Base-by-base conservation (phyloP, 2,888 invertebrate species). In the Polydrusus pterygomalis region DNA sequence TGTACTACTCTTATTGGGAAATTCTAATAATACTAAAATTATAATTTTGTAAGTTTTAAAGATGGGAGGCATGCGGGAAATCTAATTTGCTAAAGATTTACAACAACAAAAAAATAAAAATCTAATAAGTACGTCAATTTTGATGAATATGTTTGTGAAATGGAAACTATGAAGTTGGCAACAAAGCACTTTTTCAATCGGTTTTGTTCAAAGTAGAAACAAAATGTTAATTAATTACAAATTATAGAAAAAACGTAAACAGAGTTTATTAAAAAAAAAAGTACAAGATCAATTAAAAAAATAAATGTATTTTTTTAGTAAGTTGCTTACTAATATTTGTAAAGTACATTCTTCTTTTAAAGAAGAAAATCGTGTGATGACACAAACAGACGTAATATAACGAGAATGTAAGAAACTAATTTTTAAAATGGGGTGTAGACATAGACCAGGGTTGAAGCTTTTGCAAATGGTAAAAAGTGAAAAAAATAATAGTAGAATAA, bases 241-340 rank as follows among this genome's bases (percentile, higher is more conserved):
- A 54, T n/a, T 51, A 38, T 58, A 64, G 30, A 49, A 49, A 47
- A 64, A 64, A 64, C 34, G 64, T 25, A 45, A 47, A 7, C 15
- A 49, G 34, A 49, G 49, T 64, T 64, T 47, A 63, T 49, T 64
- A 17, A 60, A 40, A 60, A 58, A 15, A 49, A 64, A 30, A 47
- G 8, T 64, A 64, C 64, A 64, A 64, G 40, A 47, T 63, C 20
- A 64, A 20, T 58, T 58, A 38, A 17, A 64, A 63, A 64, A 64
- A 64, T 64, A 64, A 60, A 56, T 34, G 20, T 34, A 11, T 3
- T 34, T 60, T 60, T 58, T 20, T 60, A 60, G 18, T 60, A 60
- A 17, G 15, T 17, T 17, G 38, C 11, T 17, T 60, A 40, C 38
- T 56, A 25, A 34, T 56, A 6, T 56, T 34, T 38, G 20, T 17